Evolutionary conservation across 1,140 invertebrate genomes (phyloP), one percentile per base, ranked within the genome.

Genomic region (Listronotus oregonensis): DNA sequence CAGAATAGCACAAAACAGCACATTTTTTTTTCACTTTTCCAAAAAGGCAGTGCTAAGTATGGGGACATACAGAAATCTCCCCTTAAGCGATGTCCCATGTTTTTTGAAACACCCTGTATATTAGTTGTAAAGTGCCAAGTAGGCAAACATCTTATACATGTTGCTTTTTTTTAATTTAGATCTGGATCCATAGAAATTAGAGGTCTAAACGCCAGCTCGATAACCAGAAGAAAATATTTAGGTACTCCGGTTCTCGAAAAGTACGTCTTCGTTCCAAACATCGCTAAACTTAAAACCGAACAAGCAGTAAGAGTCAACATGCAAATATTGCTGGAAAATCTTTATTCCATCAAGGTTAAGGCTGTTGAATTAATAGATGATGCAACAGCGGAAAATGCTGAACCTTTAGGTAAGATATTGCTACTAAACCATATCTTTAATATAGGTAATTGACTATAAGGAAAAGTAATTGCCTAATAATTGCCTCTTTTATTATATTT

Each of bases 101-200:
- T 3, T 27, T 27, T 5, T 5, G 2, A 5, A 5, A 27, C 1
- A 27, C 21, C 21, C 21, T 27, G 21, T 27, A 27, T 27, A 27
- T 27, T 3, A 27, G 21, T 27, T 27, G 21, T 27, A 27, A 27
- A 27, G 5, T 27, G 5, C 21, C 1, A 27, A 5, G 5, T 27
- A 27, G 5, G 21, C 21, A 27, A 27, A 27, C 21, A 27, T 27
- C 1, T 27, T 3, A 27, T 5, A 27, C 21, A 1, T 3, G 21
- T 5, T 27, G 21, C 5, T 27, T 94, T 1, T 9, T 39, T 55
- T 58, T 46, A n/a, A 37, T 69, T 85, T 84, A 82, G 87, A 60
- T 86, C 89, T 55, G 93, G 93, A 39, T 92, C 93, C 44, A 88
- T 97, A n/a, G 91, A 94, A 80, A 86, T 96, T 31, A 84, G 86